Evolutionary conservation across 2,888 invertebrate genomes (phyloP).

Genomic region (Deilephila porcellus): DNA sequence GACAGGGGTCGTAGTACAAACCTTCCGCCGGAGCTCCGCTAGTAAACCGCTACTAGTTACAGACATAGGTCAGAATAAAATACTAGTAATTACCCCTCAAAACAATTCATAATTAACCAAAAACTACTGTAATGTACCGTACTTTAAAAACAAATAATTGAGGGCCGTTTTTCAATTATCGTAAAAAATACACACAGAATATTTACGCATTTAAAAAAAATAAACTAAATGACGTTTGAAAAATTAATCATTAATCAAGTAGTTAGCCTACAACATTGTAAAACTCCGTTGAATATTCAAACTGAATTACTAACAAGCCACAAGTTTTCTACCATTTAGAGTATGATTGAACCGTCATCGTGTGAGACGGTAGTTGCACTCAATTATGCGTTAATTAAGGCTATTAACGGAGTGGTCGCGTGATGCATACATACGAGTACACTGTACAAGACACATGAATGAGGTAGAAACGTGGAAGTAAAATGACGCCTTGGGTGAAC

Average conservation of each 20-base stretch:
- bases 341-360: slow-evolving; percentile 4
- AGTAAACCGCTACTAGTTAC: too few species aligned
- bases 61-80: too few species aligned
- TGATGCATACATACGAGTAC: slow-evolving; percentile 13
- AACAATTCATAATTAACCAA: too few species aligned
- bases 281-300: neutral
- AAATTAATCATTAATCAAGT: neutral
- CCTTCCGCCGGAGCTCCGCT: too few species aligned
- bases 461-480: slow-evolving; percentile 28
- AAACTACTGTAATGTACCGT: too few species aligned
- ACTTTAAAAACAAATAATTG: too few species aligned
- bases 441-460: neutral
- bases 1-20: too few species aligned
- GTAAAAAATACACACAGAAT: too few species aligned
- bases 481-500: slow-evolving; percentile 26
- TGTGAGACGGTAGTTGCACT: slow-evolving; percentile 17
- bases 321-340: slow-evolving; percentile 17
- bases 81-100: too few species aligned
- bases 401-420: slow-evolving; percentile 26
- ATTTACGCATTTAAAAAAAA: too few species aligned
- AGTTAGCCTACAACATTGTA: neutral
- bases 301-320: neutral
- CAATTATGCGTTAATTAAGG: slow-evolving; percentile 31
- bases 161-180: too few species aligned
- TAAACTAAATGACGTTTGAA: neutral